Evolutionary conservation across 2,113 vertebrate species (phyloP), one percentile per base, ranked within the genome.

Genomic region (Platycercus adscitus): DNA sequence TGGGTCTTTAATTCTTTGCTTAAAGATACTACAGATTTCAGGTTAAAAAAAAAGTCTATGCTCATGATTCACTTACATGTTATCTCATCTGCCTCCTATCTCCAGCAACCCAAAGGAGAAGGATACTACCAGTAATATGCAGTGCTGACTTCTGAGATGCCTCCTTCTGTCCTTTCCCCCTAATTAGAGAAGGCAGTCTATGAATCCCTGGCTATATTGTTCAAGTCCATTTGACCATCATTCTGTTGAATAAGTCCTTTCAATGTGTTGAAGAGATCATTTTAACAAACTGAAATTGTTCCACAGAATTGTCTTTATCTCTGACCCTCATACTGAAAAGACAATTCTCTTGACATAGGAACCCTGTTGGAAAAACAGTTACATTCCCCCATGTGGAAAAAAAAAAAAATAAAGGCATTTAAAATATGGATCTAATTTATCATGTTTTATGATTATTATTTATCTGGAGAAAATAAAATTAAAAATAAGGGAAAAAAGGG

Each of bases 11-110:
- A 65, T 52, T 35, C 13, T 4, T 70, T 73, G 15, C 26, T 78
- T 52, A 46, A 37, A 4, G 3, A 37, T 72, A 17, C 17, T 91
- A 69, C 13, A 65, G 28, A 25, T n/a, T 78, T 90, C 20, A 63
- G 2, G 4, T 29, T 25, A 3, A 39, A 46, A 29, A 21, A 29
- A 26, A 58, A 11, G 0, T 11, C 6, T 60, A 7, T 7, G 3
- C 6, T 72, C 14, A 31, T 41, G 7, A 53, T 58, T 86, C 18
- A 26, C 26, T 43, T 55, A 43, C 69, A 13, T 39, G 3, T 78
- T 64, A n/a, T 50, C 39, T 80, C 25, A 63, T 64, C 39, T 69
- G 19, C 3, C 10, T 61, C 9, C 18, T 50, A 41, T 7, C 13
- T 61, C 26, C n/a, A 58, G 24, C 17, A 63, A 25, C 6, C 14